Evolutionary conservation across 2,797 vertebrate genomes (phyloP).

Genomic region (Rhinichthys osculus): DNA sequence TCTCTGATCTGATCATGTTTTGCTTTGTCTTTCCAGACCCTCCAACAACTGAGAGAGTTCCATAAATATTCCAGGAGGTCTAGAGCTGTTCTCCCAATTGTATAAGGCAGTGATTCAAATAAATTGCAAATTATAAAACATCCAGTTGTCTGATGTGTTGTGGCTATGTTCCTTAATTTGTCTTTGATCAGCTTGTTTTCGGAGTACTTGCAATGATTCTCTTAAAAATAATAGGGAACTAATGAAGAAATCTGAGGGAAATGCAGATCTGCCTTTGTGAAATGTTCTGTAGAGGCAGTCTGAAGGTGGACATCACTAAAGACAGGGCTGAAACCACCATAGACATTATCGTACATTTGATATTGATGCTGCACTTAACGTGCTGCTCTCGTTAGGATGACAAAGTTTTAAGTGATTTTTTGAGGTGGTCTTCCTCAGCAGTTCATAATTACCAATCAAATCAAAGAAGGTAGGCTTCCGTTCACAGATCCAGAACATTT

Average conservation of each 20-base stretch:
- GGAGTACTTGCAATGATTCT: neutral
- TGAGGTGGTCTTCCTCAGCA: too few relatives aligned
- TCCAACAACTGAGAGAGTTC: slow-evolving; percentile 81
- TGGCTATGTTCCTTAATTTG: neutral
- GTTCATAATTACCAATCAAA: too few relatives aligned
- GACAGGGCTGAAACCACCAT: neutral
- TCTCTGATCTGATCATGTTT: neutral
- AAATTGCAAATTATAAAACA: slow-evolving; percentile 59
- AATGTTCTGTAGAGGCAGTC: neutral
- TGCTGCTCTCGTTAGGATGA: too few relatives aligned
- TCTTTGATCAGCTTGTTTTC: neutral
- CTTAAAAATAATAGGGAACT: neutral
- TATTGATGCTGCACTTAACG: too few relatives aligned
- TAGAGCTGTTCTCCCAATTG: slow-evolving; percentile 56
- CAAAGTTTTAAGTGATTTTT: too few relatives aligned
- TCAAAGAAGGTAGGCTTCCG: too few relatives aligned
- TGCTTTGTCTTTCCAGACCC: slow-evolving; percentile 70
- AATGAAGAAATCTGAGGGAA: neutral
- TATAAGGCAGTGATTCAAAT: slow-evolving; percentile 67
- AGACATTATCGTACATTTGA: too few relatives aligned
- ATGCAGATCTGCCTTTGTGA: neutral
- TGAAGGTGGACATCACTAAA: neutral
- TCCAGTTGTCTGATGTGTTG: neutral
- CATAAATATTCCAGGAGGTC: slow-evolving; percentile 59
- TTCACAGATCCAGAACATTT: too few relatives aligned